phyloP scores from a whole-genome alignment of 2,113 vertebrate genomes.

The Amphilophus citrinellus region DNA sequence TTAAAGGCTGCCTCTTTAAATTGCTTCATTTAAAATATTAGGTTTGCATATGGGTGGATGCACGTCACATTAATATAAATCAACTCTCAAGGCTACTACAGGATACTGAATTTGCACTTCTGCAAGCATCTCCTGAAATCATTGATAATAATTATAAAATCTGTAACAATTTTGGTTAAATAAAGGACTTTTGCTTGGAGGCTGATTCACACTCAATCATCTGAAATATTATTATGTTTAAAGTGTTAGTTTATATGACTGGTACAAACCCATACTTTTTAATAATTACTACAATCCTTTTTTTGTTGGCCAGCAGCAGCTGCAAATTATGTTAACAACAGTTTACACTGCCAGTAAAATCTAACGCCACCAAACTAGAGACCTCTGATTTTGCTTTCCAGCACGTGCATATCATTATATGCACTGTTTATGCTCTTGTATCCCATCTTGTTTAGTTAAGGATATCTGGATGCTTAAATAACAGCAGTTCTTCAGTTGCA shows the following conservation, averaged over 20 bases:
- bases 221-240: neutral
- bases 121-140: neutral
- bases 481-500: constrained; percentile 8
- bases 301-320: neutral
- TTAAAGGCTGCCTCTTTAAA: neutral
- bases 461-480: neutral
- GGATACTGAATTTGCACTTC: neutral
- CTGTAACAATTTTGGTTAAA: neutral
- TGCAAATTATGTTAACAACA: neutral
- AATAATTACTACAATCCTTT: neutral
- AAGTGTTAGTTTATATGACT: constrained; percentile 13
- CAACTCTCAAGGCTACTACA: neutral
- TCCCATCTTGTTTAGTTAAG: neutral
- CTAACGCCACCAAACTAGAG: constrained; percentile 35
- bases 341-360: constrained; percentile 5
- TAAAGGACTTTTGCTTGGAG: neutral
- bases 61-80: constrained; percentile 1
- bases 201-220: neutral
- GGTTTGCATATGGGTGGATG: neutral
- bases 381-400: neutral
- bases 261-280: neutral
- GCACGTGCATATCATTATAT: neutral
- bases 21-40: neutral
- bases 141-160: neutral
- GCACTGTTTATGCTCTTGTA: neutral